Evolutionary conservation across 2,797 vertebrate genomes (phyloP), one percentile per base, ranked within the genome.

Genomic region (Rhynchonycteris naso): DNA sequence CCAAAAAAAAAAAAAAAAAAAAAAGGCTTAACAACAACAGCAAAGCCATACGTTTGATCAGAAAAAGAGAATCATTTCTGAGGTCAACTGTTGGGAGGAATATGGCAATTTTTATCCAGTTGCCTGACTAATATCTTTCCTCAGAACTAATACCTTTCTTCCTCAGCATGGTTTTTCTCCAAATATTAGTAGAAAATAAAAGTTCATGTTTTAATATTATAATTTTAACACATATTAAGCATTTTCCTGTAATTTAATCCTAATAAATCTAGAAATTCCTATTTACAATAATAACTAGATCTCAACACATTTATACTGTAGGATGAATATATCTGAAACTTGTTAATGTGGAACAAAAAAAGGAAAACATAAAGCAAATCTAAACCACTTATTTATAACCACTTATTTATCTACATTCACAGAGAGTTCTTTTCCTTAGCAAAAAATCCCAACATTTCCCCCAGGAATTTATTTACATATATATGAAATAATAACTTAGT

Each of bases 211-310:
- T 63, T 85, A 86, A 11, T 82, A 95, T 71, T 19, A 92, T 5
- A 94, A 12, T 68, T 68, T 87, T 87, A 16, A 78, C 22, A 96
- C 63, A 91, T 81, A 95, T 61, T 91, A 33, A 88, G 65, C 12
- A 93, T 82, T 96, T 95, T 88, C 58, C 56, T 72, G 19, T 88
- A 69, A 59, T 84, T 30, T 94, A 95, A 92, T 33, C 47, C 56
- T 93, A 90, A 82, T 81, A 69, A 50, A 72, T 30, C 1, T 19
- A 78, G 86, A 84, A 84, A 91, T 33, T 75, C 11, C 22, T 43
- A 75, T 43, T 94, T 92, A 89, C 3, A 88, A n/a, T 52, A 74
- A 83, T 3, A 86, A 84, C 16, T 52, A 16, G 91, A 72, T 84
- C 9, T 85, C 86, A 92, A 95, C 26, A 86, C 75, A 90, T 66